A percentile compares a stretch with the other conserved stretches of the same genome.
These are phyloP conservation scores for Dendronephthya gigantea DNA, from an alignment of 64 coral and sea anemone species.

Conservation along the genomic window DNA sequence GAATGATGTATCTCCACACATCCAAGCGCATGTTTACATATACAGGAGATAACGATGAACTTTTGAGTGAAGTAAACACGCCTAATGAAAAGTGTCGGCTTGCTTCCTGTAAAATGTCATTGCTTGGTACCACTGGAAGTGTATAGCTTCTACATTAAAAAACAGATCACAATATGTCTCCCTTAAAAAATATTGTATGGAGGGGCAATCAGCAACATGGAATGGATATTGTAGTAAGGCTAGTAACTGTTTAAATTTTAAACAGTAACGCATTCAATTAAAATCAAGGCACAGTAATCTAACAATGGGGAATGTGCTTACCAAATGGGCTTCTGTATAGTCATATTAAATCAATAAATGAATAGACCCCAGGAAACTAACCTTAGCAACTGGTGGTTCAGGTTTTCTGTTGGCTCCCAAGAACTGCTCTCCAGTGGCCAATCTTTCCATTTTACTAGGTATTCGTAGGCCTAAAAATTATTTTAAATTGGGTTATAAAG, in stretches of 20 bases:
- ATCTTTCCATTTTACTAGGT: constrained; percentile 25
- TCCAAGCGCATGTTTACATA: constrained; percentile 36
- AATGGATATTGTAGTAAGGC: neutral
- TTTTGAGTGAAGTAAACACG: constrained; percentile 20
- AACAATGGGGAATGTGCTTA: neutral
- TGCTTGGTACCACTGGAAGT: neutral
- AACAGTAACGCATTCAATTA: neutral
- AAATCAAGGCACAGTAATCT: neutral
- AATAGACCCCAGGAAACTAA: neutral
- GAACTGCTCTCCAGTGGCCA: constrained; percentile 10
- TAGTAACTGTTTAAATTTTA: no score
- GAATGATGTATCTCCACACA: constrained; percentile 32
- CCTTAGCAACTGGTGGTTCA: constrained; percentile 14
- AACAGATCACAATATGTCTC: neutral
- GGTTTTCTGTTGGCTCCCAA: constrained; percentile 16
- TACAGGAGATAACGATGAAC: neutral
- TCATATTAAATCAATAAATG: neutral
- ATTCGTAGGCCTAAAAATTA: neutral
- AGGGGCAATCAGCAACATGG: no score
- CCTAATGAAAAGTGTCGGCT: constrained; percentile 21
- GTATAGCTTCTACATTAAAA: constrained; percentile 25
- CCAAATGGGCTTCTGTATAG: neutral
- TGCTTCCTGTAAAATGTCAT: constrained; percentile 27
- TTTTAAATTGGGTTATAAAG: neutral
- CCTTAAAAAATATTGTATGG: no score